Conservation (phyloP, 2,797 vertebrate species). For the Helarctos malayanus region DNA sequence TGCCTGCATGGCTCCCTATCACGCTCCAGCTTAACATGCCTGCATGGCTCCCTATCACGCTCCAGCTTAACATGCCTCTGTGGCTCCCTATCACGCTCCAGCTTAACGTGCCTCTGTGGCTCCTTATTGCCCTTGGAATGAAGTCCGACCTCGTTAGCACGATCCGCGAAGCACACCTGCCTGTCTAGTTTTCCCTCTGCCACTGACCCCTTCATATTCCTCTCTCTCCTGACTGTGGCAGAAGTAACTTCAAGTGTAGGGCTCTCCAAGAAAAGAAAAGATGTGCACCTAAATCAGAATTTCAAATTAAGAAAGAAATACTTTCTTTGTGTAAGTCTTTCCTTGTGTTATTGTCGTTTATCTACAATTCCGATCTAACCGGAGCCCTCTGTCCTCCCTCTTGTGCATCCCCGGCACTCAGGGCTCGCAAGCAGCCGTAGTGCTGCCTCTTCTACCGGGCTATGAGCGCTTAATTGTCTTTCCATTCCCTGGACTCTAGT, state of each 20-base stretch:
- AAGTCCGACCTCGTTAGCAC: background rate
- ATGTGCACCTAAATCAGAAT: constrained; percentile 14
- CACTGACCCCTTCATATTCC: background rate
- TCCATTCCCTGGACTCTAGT: background rate
- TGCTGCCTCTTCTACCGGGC: background rate
- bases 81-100: background rate
- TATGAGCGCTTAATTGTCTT: constrained; percentile 1
- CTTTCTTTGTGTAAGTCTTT: background rate
- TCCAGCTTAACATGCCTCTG: constrained; percentile 18
- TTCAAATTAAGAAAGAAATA: constrained; percentile 2
- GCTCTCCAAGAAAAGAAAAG: constrained; percentile 39
- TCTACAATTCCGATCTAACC: constrained; percentile 32
- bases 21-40: background rate
- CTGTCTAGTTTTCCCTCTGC: background rate
- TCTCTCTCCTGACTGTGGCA: background rate
- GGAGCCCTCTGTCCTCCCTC: background rate
- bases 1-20: background rate
- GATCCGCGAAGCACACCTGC: background rate
- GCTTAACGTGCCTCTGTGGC: background rate
- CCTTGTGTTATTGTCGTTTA: background rate
- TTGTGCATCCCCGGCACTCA: background rate
- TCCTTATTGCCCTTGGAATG: background rate
- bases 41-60: background rate
- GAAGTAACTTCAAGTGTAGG: constrained; percentile 11
- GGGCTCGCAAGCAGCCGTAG: background rate